Percentiles rank a stretch among this genome's conserved stretches.
Evolutionary conservation across 2,797 vertebrate genomes (phyloP).

Genomic region (Toxotes lorentzi): DNA sequence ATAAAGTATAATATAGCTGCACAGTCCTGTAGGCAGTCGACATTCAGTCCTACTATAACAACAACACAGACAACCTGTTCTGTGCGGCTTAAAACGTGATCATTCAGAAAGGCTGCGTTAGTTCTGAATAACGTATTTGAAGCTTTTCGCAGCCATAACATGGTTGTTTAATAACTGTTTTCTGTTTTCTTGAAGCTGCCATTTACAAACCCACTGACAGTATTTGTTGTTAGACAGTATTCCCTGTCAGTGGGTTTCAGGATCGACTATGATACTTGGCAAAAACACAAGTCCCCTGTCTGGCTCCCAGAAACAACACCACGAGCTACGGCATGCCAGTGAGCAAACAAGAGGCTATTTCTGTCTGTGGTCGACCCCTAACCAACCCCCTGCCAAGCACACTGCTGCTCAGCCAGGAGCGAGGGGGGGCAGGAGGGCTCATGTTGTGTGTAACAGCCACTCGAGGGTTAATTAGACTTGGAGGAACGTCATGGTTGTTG

Average conservation of each 20-base stretch:
- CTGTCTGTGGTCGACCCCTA: slow-evolving; percentile 64
- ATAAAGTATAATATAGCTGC: slow-evolving; percentile 24
- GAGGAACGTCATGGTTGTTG: slow-evolving; percentile 81
- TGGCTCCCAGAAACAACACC: slow-evolving; percentile 59
- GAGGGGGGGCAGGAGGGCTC: slow-evolving; percentile 14
- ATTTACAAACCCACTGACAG: neutral
- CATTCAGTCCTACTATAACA: too few relatives aligned
- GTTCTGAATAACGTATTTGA: neutral
- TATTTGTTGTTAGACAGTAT: neutral
- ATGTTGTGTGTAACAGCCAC: slow-evolving; percentile 54
- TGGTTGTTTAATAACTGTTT: neutral
- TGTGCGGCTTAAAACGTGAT: neutral
- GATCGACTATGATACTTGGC: slow-evolving; percentile 32
- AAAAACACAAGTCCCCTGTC: slow-evolving; percentile 49
- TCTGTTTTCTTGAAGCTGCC: slow-evolving; percentile 24
- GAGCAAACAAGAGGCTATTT: slow-evolving; percentile 80
- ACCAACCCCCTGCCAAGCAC: slow-evolving; percentile 64
- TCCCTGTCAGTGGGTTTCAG: slow-evolving; percentile 23
- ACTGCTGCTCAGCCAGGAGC: slow-evolving; percentile 37
- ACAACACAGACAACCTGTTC: neutral
- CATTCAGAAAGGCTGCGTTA: neutral
- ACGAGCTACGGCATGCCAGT: slow-evolving; percentile 58
- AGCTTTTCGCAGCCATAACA: neutral
- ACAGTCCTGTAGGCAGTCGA: slow-evolving; percentile 4
- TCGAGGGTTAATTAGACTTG: slow-evolving; percentile 76